These are phyloP conservation scores for Epirrita christyi DNA, from an alignment of 2,888 invertebrate genomes.

Conservation along the genomic window DNA sequence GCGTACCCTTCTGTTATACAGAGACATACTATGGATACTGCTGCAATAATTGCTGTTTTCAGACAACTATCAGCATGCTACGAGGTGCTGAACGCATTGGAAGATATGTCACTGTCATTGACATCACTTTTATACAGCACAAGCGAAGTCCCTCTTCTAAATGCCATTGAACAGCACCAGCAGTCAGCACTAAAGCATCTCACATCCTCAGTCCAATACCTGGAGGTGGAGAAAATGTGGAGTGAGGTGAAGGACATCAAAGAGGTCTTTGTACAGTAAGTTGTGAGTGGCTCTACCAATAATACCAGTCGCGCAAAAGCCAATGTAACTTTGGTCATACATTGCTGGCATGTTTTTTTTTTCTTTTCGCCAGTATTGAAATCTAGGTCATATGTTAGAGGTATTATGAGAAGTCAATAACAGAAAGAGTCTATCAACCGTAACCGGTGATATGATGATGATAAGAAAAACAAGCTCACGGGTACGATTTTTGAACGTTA, in stretches of 20 bases:
- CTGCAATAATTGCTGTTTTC: slow-evolving; percentile 38
- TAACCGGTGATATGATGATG: too few species aligned
- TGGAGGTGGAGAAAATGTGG: slow-evolving; percentile 55
- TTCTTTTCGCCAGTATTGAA: too few species aligned
- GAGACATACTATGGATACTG: neutral
- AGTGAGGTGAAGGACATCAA: slow-evolving; percentile 46
- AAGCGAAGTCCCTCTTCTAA: slow-evolving; percentile 29
- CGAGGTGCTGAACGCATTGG: slow-evolving; percentile 62
- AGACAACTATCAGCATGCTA: slow-evolving; percentile 67
- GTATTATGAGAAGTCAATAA: too few species aligned
- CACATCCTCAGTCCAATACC: slow-evolving; percentile 54
- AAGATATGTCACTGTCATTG: slow-evolving; percentile 56
- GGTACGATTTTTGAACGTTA: too few species aligned
- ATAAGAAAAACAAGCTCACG: too few species aligned
- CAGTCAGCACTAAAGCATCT: slow-evolving; percentile 56
- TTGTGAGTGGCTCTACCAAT: slow-evolving; percentile 29
- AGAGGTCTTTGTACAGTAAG: slow-evolving; percentile 56
- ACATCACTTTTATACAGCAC: slow-evolving; percentile 41
- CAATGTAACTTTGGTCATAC: too few species aligned
- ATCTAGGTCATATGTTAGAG: too few species aligned
- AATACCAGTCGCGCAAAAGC: too few species aligned
- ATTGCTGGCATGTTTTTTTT: too few species aligned
- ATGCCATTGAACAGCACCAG: slow-evolving; percentile 49
- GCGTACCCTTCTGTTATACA: too few species aligned
- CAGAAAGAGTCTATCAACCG: too few species aligned